A percentile compares a stretch with the other conserved stretches of the same genome.
These are phyloP conservation scores for Eledona agricola DNA, from an alignment of 2,888 invertebrate species.

Conservation along the genomic window DNA sequence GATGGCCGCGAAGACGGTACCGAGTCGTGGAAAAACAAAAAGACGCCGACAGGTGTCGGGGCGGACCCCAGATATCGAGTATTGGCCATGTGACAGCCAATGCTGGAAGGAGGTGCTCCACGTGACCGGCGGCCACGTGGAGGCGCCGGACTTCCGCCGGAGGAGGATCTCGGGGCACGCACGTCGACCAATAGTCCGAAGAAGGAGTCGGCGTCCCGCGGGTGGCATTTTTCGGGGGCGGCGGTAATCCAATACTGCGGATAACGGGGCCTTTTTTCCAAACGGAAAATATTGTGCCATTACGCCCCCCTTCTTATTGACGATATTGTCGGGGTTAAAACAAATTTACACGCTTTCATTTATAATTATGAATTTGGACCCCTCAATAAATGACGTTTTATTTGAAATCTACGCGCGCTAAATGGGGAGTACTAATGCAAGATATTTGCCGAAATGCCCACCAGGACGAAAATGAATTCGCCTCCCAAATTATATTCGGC, in stretches of 20 bases:
- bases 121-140: constrained; percentile 41
- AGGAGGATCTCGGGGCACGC: constrained; percentile 45
- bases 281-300: constrained; percentile 7
- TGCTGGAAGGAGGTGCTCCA: constrained; percentile 46
- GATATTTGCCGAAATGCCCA: no score
- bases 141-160: constrained; percentile 46
- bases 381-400: no score
- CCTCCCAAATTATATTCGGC: no score
- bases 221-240: constrained; percentile 26
- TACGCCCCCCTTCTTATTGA: constrained; percentile 8
- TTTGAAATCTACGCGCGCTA: no score
- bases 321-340: constrained; percentile 15
- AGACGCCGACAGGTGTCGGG: constrained; percentile 51
- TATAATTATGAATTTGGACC: no score
- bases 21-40: constrained; percentile 47
- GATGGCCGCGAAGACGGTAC: constrained; percentile 46
- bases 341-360: constrained; percentile 9
- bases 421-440: no score
- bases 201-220: constrained; percentile 16
- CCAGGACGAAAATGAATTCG: no score
- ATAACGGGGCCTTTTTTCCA: constrained; percentile 15
- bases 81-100: constrained; percentile 57
- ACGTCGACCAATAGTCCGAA: constrained; percentile 49
- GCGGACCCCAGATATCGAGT: constrained; percentile 45
- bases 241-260: constrained; percentile 31